These are phyloP conservation scores for Lepidothrix coronata DNA, from an alignment of 2,113 vertebrate species.

Conservation along the genomic window DNA sequence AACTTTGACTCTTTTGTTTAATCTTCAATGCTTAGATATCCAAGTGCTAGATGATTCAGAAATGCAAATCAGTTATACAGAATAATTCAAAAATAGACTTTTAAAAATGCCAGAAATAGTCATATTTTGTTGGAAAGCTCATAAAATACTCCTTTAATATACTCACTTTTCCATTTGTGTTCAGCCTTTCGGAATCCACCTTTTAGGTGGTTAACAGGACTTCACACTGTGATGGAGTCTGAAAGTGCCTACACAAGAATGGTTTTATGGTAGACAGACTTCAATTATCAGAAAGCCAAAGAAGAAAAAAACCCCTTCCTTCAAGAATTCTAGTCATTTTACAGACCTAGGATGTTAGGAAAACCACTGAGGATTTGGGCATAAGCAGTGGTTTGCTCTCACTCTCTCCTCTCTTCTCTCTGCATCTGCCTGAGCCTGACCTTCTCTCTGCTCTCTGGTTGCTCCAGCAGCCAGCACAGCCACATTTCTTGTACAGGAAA, in stretches of 20 bases:
- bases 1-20: constrained; percentile 29
- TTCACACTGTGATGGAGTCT: neutral
- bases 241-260: neutral
- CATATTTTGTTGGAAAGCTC: neutral
- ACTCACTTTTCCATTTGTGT: neutral
- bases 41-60: neutral
- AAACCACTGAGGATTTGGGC: neutral
- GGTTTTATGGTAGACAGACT: neutral
- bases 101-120: neutral
- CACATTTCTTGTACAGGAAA: neutral
- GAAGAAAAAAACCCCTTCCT: neutral
- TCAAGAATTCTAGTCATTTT: neutral
- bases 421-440: neutral
- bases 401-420: neutral
- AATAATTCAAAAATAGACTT: neutral
- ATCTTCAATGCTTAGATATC: constrained; percentile 17
- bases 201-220: neutral
- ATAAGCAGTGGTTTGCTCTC: neutral
- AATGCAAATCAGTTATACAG: neutral
- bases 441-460: neutral
- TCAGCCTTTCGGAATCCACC: neutral
- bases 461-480: neutral
- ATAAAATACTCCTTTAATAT: neutral
- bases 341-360: neutral
- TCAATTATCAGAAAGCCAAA: neutral